A percentile compares a stretch with the other conserved stretches of the same genome.
phyloP scores from a whole-genome alignment of 2,888 invertebrate species.

The Marronus borbonicus region DNA sequence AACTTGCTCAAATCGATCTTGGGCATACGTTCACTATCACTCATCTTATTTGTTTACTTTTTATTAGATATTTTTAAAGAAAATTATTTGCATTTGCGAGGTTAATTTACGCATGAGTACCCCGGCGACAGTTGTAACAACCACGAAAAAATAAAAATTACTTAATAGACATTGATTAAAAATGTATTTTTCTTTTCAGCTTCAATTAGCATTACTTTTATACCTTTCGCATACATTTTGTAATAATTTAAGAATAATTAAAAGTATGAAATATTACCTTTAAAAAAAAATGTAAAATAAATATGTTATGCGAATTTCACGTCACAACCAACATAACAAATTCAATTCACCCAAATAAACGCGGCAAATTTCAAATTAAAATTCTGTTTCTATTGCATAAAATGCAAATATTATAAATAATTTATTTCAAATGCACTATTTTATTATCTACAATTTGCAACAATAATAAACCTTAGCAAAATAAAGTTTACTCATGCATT shows the following conservation, averaged over 20 bases:
- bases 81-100: neutral
- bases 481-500: slow-evolving; percentile 32
- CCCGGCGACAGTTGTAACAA: neutral
- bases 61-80: neutral
- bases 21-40: slow-evolving; percentile 72
- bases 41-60: slow-evolving; percentile 58
- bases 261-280: neutral
- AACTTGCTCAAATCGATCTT: slow-evolving; percentile 73
- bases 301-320: too few relatives aligned
- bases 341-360: too few relatives aligned
- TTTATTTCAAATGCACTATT: neutral
- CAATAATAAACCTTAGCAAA: neutral
- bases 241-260: neutral
- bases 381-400: too few relatives aligned
- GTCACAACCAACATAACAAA: too few relatives aligned
- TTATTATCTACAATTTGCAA: neutral
- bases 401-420: too few relatives aligned
- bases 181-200: too few relatives aligned
- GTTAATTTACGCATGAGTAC: slow-evolving; percentile 2
- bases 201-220: too few relatives aligned
- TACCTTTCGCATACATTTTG: too few relatives aligned
- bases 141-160: neutral
- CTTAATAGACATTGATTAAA: neutral
- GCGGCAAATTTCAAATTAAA: too few relatives aligned
- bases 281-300: neutral